These are phyloP conservation scores for Imbricaverruca yamaguchii DNA, from an alignment of 2,888 invertebrate species.

Conservation along the genomic window DNA sequence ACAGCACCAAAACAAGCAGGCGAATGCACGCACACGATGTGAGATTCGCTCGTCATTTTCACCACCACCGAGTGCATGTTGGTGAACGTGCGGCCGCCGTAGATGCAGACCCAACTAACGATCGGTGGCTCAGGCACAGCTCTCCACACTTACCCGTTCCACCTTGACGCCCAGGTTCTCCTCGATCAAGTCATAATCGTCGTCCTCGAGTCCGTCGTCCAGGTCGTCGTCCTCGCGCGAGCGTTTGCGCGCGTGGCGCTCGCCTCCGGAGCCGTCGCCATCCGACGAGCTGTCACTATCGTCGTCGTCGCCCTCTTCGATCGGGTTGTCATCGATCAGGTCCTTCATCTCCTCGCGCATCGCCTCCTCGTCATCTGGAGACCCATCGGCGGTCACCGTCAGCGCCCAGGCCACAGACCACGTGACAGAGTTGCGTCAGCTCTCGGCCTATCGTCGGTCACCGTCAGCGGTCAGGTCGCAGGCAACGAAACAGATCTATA, in stretches of 20 bases:
- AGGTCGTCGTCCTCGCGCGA: conserved; percentile 65
- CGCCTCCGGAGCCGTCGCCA: conserved; percentile 30
- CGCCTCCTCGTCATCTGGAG: conserved; percentile 56
- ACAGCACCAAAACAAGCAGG: too few species aligned
- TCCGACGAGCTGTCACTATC: conserved; percentile 50
- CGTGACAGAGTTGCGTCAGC: conserved; percentile 47
- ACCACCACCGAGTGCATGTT: too few species aligned
- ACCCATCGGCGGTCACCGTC: too few species aligned
- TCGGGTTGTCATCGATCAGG: conserved; percentile 56
- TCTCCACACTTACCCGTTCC: conserved; percentile 45
- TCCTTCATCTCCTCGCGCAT: conserved; percentile 79
- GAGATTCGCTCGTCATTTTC: too few species aligned
- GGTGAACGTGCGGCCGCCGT: too few species aligned
- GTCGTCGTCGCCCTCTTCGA: conserved; percentile 54
- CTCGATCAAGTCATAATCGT: conserved; percentile 95
- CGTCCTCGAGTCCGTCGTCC: conserved; percentile 90
- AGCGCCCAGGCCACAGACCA: too few species aligned
- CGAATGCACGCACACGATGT: too few species aligned
- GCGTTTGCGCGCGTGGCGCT: conserved; percentile 28
- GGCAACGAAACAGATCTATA: neutral
- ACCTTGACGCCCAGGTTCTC: conserved; percentile 96
- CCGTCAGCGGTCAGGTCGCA: neutral
- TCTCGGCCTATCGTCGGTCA: neutral
- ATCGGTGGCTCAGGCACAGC: too few species aligned
- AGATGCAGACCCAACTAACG: too few species aligned